A percentile compares a stretch with the other conserved stretches of the same genome.
phyloP scores from a whole-genome alignment of 2,797 vertebrate genomes.

The Glossophaga mutica region DNA sequence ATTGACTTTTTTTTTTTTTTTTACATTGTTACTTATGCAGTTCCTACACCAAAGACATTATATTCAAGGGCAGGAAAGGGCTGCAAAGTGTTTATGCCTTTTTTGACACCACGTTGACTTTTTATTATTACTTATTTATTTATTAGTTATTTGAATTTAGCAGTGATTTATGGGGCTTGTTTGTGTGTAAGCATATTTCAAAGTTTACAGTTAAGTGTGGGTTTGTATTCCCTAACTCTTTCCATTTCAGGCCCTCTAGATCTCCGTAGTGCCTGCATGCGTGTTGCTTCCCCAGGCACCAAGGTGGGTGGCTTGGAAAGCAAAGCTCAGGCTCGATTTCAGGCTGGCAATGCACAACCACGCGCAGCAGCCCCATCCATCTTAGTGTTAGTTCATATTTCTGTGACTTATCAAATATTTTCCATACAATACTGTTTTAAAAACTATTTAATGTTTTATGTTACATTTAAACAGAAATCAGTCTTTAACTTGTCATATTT shows the following conservation, averaged over 20 bases:
- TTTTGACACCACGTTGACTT: background rate
- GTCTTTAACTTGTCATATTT: background rate
- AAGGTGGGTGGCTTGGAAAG: background rate
- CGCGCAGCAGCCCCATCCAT: background rate
- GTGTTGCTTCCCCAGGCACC: background rate
- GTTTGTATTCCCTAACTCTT: background rate
- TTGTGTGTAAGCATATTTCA: background rate
- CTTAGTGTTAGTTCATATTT: background rate
- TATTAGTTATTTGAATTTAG: conserved; percentile 4
- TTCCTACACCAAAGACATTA: no score
- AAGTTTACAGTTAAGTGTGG: background rate
- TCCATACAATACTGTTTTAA: background rate
- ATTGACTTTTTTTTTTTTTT: background rate
- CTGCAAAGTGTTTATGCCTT: no score
- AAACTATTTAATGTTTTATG: background rate
- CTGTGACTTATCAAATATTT: background rate
- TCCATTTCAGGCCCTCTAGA: background rate
- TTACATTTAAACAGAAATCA: conserved; percentile 16
- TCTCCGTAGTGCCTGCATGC: background rate
- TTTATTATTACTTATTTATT: background rate
- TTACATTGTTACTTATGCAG: no score
- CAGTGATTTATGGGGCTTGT: background rate
- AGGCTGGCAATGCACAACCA: background rate
- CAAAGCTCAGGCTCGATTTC: background rate
- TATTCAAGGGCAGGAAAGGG: no score